phyloP scores from a whole-genome alignment of 2,888 invertebrate genomes.

The Stenurella melanura region DNA sequence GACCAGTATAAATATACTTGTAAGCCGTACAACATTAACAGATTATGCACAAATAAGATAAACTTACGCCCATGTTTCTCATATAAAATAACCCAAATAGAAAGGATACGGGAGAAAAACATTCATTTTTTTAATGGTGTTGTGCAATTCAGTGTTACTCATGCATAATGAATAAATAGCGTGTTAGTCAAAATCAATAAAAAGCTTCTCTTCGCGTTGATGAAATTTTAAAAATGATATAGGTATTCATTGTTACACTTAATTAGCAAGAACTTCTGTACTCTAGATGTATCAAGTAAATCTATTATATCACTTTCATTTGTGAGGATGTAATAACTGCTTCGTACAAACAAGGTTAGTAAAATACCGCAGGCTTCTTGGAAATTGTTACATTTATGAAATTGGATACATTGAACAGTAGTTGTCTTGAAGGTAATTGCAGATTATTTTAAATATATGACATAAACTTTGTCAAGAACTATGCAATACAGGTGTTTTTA shows the following conservation, averaged over 20 bases:
- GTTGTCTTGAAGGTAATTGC: not conserved
- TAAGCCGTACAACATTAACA: no score
- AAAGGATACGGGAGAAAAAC: not conserved
- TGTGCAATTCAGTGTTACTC: not conserved
- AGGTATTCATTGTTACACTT: not conserved
- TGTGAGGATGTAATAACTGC: not conserved
- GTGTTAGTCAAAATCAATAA: constrained; percentile 3
- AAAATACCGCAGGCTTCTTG: constrained; percentile 1
- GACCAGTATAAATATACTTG: no score
- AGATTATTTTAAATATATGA: not conserved
- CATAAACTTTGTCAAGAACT: not conserved
- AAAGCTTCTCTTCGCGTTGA: not conserved
- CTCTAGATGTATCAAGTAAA: not conserved
- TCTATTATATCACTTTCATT: constrained; percentile 24
- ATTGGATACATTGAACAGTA: not conserved
- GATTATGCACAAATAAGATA: no score
- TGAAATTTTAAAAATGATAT: not conserved
- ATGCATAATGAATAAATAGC: constrained; percentile 17
- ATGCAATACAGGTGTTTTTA: no score
- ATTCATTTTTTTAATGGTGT: not conserved
- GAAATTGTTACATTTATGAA: constrained; percentile 26
- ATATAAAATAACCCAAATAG: not conserved
- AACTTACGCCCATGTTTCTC: no score
- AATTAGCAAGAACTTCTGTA: not conserved
- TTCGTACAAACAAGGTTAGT: not conserved